Evolutionary conservation across 1,140 invertebrate species (phyloP), one percentile per base, ranked within the genome.

Genomic region (Solenopsis fugax): DNA sequence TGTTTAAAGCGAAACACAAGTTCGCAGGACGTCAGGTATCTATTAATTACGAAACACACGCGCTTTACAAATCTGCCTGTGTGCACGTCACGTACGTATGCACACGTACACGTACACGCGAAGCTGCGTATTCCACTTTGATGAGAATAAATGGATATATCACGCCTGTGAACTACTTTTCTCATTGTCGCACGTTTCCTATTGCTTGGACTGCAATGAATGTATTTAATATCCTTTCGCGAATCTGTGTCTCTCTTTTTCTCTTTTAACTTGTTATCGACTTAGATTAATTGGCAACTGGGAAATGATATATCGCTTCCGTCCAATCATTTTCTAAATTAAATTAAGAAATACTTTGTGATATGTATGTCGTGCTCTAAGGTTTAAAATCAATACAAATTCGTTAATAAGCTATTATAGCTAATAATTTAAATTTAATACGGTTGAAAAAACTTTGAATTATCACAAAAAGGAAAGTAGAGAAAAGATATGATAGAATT

Each of bases 111-210:
- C 16, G 21, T 24, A 24, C 13, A 29, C 62, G 24, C 21, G 24
- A 82, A 6, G 34, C 52, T 10, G 24, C 24, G 52, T 73, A 62
- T 60, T 73, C 54, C 41, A 12, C 21, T 73, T 62, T 75, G 69
- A 84, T 60, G 69, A 50, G 41, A 82, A 75, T 84, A 50, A 73
- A 73, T 58, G 80, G 18, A 82, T 82, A n/a, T 73, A 69, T 73
- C 37, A 48, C 50, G 41, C 13, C 50, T 60, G 69, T 34, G 80
- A 84, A 84, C 60, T 84, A 84, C 54, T 73, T 73, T 73, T 73
- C 29, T 24, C 54, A 84, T 84, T 84, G 69, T 84, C 18, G 24
- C 12, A 0, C 9, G 5, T 84, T 84, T 75, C 54, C 80, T 73
- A 81, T 62, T 21, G 16, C 48, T 29, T 29, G 21, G 12, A 71